A percentile compares a stretch with the other conserved stretches of the same genome.
Conservation (phyloP, 1,140 invertebrate species). For the Rhagoletis zephyria region DNA sequence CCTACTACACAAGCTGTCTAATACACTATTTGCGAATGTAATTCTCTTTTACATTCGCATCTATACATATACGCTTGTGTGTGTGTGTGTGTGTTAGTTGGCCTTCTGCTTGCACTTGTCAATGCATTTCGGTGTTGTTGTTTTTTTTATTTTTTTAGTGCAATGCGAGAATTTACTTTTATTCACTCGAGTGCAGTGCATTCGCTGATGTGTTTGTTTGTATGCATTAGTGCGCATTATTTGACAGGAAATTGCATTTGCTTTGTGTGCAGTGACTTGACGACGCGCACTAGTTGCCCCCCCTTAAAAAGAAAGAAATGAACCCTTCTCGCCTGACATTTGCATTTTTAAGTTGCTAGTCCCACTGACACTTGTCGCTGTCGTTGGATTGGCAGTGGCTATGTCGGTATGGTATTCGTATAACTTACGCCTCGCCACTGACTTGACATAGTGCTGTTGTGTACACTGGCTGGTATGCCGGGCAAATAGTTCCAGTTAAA, state of each 20-base stretch:
- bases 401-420: not conserved
- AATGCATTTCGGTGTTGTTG: not conserved
- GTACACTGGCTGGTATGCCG: not conserved
- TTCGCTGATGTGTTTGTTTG: not conserved
- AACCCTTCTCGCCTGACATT: not conserved
- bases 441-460: not conserved
- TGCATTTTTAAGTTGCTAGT: conserved; percentile 46
- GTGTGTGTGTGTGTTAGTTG: not conserved
- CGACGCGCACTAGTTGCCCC: not conserved
- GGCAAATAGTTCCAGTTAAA: not conserved
- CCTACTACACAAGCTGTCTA: not conserved
- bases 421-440: not conserved
- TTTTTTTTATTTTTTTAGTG: not conserved
- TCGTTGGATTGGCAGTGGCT: not conserved
- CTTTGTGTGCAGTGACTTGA: conserved; percentile 37
- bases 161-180: not conserved
- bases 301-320: not conserved
- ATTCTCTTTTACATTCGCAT: not conserved
- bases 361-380: not conserved
- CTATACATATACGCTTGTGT: not conserved
- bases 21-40: not conserved
- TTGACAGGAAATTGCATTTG: conserved; percentile 52
- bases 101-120: conserved; percentile 12
- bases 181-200: not conserved
- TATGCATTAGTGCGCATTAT: not conserved